Base-by-base conservation (phyloP, 1,140 invertebrate genomes). In the Penaeus indicus region DNA sequence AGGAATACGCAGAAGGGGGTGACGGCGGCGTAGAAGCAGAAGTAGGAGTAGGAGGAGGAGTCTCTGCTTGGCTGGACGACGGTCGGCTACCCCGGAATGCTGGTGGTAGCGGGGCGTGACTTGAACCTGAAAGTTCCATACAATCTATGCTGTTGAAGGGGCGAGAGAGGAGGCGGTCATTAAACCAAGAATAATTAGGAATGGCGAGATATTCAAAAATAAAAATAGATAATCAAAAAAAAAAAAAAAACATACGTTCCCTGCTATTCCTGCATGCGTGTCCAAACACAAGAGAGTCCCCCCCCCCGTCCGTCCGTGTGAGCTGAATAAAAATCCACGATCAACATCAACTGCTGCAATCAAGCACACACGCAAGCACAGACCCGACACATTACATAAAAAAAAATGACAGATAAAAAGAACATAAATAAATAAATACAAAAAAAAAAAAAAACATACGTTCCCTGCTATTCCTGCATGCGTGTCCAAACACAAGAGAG, bases 71-170 rank as follows among this genome's bases (percentile, higher is more conserved):
- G 54, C 54, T 54, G 54, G 54, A 54, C 54, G 54, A 54, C 10
- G 54, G 11, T 11, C 54, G 54, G 54, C 54, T 11, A 54, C 54
- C 54, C 54, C 54, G 54, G 54, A 54, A 54, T 54, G 54, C 54
- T 54, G 54, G 54, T 54, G 54, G 54, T 54, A 54, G 54, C 54
- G 54, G 54, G 54, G 54, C 54, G 54, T 54, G 54, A 47, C 1
- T 13, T 27, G 38, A 47, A n/a, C 61, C 78, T 38, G 21, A 80
- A 80, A 25, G 54, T 80, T 42, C 78, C 78, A 80, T 80, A 80
- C 78, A 80, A 80, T 80, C 54, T 60, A 80, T 60, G 78, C 78
- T 80, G 78, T 80, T n/a, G 78, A 60, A n/a, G 19, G 78, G 47
- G 25, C 13, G n/a, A 47, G 19, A 61, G 61, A 11, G 61, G 32